A percentile compares a stretch with the other conserved stretches of the same genome.
Evolutionary conservation across 1,140 invertebrate genomes (phyloP).

Genomic region (Drosophila rufa): DNA sequence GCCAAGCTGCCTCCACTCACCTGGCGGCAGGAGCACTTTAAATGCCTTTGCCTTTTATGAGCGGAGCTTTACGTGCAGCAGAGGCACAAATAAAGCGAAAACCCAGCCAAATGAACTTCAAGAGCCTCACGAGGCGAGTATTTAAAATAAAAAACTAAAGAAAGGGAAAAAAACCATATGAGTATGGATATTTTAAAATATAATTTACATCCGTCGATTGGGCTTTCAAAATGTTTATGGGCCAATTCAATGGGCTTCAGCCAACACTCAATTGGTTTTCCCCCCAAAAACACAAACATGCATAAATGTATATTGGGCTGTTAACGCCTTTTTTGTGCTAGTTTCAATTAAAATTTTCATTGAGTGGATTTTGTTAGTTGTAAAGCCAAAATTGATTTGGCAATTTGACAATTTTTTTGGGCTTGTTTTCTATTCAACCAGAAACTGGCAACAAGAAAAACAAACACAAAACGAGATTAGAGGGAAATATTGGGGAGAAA

Average conservation of each 20-base stretch:
- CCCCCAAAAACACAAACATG: conserved; percentile 2
- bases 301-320: conserved; percentile 17
- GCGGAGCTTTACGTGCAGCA: conserved; percentile 23
- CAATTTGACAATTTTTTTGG: conserved; percentile 4
- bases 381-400: conserved; percentile 54
- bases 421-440: conserved; percentile 18
- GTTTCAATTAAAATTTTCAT: conserved; percentile 53
- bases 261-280: conserved; percentile 55
- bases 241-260: conserved; percentile 38
- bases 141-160: conserved; percentile 33
- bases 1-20: conserved; percentile 30
- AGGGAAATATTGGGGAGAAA: background rate
- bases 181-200: conserved; percentile 24
- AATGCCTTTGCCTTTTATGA: conserved; percentile 58
- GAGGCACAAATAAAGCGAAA: conserved; percentile 7
- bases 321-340: conserved; percentile 17
- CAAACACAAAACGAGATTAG: conserved; percentile 1
- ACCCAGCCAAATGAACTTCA: conserved; percentile 28
- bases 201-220: conserved; percentile 29
- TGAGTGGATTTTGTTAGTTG: conserved; percentile 44
- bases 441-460: conserved; percentile 20
- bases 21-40: conserved; percentile 30
- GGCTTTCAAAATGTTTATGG: conserved; percentile 48
- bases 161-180: background rate
- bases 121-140: conserved; percentile 15